Evolutionary conservation across 2,888 invertebrate genomes (phyloP).

Genomic region (Dendrolimus pini): DNA sequence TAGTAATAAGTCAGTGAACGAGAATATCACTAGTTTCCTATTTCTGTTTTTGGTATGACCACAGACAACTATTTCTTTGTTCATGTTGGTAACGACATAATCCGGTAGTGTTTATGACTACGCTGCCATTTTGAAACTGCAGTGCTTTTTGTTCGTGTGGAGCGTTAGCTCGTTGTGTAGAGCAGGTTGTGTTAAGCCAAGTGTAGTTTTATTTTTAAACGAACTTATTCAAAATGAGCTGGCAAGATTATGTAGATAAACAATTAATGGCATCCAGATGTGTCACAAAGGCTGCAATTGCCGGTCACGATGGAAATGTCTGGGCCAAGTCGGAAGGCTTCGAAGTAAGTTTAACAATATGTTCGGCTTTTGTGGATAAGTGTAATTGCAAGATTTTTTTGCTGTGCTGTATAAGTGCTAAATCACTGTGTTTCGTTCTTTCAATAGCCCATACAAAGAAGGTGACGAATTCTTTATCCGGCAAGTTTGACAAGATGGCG

Average conservation of each 20-base stretch:
- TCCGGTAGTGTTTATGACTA: constrained; percentile 63
- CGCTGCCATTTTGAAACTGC: constrained; percentile 74
- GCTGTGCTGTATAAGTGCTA: constrained; percentile 28
- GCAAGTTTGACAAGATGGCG: constrained; percentile 74
- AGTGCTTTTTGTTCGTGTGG: constrained; percentile 77
- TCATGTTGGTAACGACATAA: constrained; percentile 38
- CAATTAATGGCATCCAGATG: constrained; percentile 96
- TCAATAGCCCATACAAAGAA: constrained; percentile 25
- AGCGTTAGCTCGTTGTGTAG: constrained; percentile 73
- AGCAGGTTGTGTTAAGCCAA: constrained; percentile 67
- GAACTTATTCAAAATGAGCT: constrained; percentile 88
- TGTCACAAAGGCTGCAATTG: constrained; percentile 96
- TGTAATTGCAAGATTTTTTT: constrained; percentile 6
- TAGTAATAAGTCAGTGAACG: neutral
- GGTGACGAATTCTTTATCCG: constrained; percentile 61
- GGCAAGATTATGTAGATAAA: constrained; percentile 99
- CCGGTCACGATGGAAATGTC: constrained; percentile 95
- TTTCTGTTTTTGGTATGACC: neutral
- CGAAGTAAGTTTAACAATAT: constrained; percentile 84
- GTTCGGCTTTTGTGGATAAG: neutral
- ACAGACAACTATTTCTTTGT: constrained; percentile 10
- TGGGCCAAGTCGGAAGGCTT: constrained; percentile 96
- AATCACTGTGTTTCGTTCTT: constrained; percentile 35
- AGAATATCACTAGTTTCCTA: constrained; percentile 4
- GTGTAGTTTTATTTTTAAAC: constrained; percentile 73